Evolutionary conservation across 2,113 vertebrate genomes (phyloP).

Genomic region (Tyto alba): DNA sequence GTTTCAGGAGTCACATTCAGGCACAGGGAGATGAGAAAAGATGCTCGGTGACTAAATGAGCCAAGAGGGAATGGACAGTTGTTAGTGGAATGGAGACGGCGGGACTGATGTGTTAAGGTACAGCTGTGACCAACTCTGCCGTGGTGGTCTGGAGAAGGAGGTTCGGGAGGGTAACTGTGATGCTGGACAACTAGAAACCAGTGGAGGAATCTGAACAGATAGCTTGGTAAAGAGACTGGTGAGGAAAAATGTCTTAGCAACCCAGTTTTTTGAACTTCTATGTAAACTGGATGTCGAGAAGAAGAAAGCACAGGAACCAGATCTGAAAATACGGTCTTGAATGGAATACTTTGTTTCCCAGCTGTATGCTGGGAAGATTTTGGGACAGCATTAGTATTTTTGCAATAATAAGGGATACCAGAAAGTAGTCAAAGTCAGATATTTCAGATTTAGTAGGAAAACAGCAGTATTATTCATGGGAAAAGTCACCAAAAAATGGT

Average conservation of each 20-base stretch:
- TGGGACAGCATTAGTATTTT: neutral
- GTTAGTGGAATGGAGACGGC: neutral
- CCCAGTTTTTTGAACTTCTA: neutral
- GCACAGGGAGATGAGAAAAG: neutral
- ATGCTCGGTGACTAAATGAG: neutral
- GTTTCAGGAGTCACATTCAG: neutral
- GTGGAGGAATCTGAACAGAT: neutral
- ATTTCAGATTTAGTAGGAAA: neutral
- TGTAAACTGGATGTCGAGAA: neutral
- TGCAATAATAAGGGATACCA: neutral
- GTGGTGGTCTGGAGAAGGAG: neutral
- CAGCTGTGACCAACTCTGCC: neutral
- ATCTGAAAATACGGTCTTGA: neutral
- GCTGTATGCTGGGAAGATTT: neutral
- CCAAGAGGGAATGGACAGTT: neutral
- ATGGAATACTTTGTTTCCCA: neutral
- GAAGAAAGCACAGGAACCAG: neutral
- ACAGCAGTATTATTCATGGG: neutral
- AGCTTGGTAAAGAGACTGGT: neutral
- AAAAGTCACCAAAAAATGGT: neutral
- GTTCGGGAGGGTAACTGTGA: neutral
- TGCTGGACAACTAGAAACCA: neutral
- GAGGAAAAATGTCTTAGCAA: neutral
- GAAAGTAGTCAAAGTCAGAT: neutral
- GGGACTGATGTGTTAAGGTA: too few species aligned